These are phyloP conservation scores for Kryptolebias ocellatus DNA, from an alignment of 2,797 vertebrate genomes.

Conservation along the genomic window DNA sequence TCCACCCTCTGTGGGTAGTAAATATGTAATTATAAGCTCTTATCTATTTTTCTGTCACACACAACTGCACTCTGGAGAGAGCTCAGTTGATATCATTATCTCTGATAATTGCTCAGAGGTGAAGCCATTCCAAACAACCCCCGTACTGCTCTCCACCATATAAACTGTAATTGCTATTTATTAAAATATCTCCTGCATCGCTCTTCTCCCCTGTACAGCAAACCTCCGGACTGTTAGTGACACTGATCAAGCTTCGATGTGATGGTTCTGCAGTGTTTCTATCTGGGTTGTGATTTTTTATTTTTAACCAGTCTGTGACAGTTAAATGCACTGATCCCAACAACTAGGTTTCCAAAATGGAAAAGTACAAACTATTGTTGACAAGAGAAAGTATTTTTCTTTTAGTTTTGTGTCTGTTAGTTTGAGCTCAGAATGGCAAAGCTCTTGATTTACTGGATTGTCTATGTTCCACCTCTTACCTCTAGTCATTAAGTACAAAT, in stretches of 20 bases:
- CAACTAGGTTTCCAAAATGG: not conserved
- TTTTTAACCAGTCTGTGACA: too few relatives aligned
- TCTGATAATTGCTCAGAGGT: constrained; percentile 67
- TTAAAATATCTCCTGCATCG: constrained; percentile 57
- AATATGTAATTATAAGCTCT: constrained; percentile 76
- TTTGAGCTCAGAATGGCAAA: too few relatives aligned
- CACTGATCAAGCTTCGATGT: too few relatives aligned
- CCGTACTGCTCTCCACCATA: constrained; percentile 28
- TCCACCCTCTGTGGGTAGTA: constrained; percentile 56
- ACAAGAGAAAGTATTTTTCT: too few relatives aligned
- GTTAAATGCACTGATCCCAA: constrained; percentile 33
- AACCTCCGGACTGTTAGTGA: not conserved
- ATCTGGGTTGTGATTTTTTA: too few relatives aligned
- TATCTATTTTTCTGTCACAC: constrained; percentile 74
- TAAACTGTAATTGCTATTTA: constrained; percentile 69
- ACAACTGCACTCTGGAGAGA: constrained; percentile 69
- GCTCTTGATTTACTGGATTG: too few relatives aligned
- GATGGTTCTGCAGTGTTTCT: too few relatives aligned
- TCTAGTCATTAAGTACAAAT: too few relatives aligned
- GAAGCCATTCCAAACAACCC: constrained; percentile 23
- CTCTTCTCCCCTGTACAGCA: constrained; percentile 17
- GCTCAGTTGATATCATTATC: constrained; percentile 76
- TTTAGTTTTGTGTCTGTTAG: too few relatives aligned
- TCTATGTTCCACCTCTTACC: too few relatives aligned
- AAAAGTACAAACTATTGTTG: too few relatives aligned